These are phyloP conservation scores for Pachycephala philippinensis DNA, from an alignment of 2,113 vertebrate genomes.

Conservation along the genomic window DNA sequence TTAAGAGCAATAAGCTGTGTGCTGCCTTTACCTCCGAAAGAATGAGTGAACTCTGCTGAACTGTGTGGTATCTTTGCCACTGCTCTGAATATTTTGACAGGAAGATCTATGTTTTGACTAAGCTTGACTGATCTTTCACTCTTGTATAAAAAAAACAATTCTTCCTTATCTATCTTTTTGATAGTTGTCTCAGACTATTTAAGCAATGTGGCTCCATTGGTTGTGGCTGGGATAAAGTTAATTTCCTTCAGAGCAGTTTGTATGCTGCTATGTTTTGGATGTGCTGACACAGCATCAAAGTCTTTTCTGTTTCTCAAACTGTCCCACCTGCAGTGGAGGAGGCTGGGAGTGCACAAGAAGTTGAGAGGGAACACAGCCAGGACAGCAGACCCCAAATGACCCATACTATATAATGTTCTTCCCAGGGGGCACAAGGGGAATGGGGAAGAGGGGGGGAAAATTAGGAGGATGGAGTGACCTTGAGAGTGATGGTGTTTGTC, in stretches of 20 bases:
- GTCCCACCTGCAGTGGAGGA: not conserved
- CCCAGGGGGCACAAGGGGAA: not conserved
- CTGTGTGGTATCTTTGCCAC: not conserved
- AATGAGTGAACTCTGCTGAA: not conserved
- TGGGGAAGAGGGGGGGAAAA: accelerated
- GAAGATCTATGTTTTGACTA: not conserved
- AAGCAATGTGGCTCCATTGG: not conserved
- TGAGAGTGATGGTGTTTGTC: not conserved
- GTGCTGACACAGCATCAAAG: not conserved
- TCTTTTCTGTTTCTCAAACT: not conserved
- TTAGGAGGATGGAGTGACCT: accelerated
- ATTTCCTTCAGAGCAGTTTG: not conserved
- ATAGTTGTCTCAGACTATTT: not conserved
- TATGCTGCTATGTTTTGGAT: not conserved
- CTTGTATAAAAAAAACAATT: not conserved
- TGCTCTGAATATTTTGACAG: not conserved
- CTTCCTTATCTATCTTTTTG: not conserved
- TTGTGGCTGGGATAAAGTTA: not conserved
- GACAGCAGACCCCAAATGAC: not conserved
- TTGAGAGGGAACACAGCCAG: not conserved
- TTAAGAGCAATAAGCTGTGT: not conserved
- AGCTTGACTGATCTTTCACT: not conserved
- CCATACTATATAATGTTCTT: accelerated
- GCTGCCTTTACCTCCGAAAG: not conserved
- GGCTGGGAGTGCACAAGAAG: not conserved